phyloP scores from a whole-genome alignment of 2,888 invertebrate genomes.

The Cistogaster globosa region DNA sequence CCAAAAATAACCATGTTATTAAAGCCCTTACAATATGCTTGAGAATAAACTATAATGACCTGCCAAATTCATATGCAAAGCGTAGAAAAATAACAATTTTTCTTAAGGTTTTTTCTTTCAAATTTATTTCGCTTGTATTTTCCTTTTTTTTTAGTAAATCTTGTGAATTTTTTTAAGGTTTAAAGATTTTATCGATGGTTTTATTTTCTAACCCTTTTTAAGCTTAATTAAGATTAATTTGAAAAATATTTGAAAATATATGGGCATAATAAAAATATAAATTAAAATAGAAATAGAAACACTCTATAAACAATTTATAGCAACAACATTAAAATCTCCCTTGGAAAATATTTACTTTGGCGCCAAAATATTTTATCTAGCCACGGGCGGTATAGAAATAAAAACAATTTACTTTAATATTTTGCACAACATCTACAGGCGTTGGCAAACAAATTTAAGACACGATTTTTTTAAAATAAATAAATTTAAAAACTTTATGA shows the following conservation, averaged over 20 bases:
- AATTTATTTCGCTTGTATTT: too few relatives aligned
- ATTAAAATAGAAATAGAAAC: constrained; percentile 50
- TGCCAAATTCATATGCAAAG: constrained; percentile 70
- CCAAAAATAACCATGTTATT: constrained; percentile 68
- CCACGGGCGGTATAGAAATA: constrained; percentile 60
- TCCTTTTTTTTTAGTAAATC: constrained; percentile 23
- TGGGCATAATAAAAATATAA: constrained; percentile 41
- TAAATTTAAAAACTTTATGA: too few relatives aligned
- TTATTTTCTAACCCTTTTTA: constrained; percentile 69
- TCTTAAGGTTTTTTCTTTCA: constrained; percentile 42
- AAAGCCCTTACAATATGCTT: constrained; percentile 69
- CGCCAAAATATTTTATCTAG: constrained; percentile 60
- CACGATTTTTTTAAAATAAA: neutral
- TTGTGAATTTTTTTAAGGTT: constrained; percentile 48
- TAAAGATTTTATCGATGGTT: constrained; percentile 62
- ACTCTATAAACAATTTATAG: constrained; percentile 65
- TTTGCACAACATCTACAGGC: constrained; percentile 48
- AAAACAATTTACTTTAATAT: constrained; percentile 62
- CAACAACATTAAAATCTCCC: constrained; percentile 53
- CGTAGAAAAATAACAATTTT: constrained; percentile 57
- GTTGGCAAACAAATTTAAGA: constrained; percentile 13
- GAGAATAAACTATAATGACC: constrained; percentile 63
- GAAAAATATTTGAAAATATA: constrained; percentile 67
- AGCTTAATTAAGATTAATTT: constrained; percentile 74
- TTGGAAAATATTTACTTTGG: constrained; percentile 67